Percentiles rank a stretch among this genome's conserved stretches.
phyloP scores from a whole-genome alignment of 2,113 vertebrate genomes.

The Antechinus stuartii region DNA sequence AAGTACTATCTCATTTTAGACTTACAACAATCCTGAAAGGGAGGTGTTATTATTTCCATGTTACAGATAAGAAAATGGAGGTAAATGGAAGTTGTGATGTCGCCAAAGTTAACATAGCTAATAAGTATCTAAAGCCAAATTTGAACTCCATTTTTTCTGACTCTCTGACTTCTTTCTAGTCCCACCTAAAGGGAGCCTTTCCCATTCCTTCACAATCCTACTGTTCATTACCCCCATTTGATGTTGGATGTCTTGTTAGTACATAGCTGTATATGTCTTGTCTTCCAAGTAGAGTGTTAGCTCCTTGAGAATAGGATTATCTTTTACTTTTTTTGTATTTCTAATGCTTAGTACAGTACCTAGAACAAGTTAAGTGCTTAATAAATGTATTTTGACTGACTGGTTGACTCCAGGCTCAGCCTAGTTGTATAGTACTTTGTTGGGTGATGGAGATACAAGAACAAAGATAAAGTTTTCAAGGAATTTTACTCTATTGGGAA shows the following conservation, averaged over 20 bases:
- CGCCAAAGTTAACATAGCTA: neutral
- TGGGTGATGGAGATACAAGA: neutral
- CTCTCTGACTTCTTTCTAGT: neutral
- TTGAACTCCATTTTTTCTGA: neutral
- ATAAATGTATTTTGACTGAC: neutral
- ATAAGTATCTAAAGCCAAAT: neutral
- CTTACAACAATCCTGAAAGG: neutral
- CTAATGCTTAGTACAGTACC: neutral
- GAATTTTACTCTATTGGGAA: neutral
- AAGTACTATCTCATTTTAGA: neutral
- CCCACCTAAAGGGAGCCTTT: neutral
- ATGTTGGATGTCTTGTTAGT: neutral
- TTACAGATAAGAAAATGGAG: neutral
- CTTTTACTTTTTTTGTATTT: neutral
- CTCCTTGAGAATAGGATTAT: neutral
- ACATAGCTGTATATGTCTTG: neutral
- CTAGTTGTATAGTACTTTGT: neutral
- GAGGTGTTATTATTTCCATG: neutral
- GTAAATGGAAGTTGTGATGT: neutral
- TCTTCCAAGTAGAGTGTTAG: neutral
- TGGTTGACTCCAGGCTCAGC: neutral
- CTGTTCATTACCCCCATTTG: neutral
- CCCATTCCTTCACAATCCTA: neutral
- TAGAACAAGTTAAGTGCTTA: neutral
- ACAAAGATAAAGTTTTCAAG: neutral